phyloP scores from a whole-genome alignment of 2,888 invertebrate genomes.

The Ormyrus rosae region DNA sequence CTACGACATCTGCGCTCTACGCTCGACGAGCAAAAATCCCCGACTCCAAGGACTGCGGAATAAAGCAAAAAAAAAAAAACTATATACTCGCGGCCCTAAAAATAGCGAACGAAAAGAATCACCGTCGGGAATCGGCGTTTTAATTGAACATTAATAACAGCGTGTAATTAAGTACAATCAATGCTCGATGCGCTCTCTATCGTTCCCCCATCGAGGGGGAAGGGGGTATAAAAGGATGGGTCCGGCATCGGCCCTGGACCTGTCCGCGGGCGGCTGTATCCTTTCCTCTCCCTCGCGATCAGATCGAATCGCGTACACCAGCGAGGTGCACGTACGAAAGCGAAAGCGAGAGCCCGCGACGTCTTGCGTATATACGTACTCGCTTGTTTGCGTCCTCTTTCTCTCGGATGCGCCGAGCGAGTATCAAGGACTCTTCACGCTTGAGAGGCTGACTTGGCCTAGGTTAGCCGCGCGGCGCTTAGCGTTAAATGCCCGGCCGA shows the following conservation, averaged over 20 bases:
- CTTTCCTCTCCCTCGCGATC: neutral
- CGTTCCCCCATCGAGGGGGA: conserved; percentile 35
- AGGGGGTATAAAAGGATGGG: conserved; percentile 14
- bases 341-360: conserved; percentile 38
- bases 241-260: conserved; percentile 46
- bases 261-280: conserved; percentile 4
- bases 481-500: conserved; percentile 16
- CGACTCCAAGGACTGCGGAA: neutral
- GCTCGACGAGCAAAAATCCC: neutral
- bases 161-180: conserved; percentile 54
- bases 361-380: neutral
- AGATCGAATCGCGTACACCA: conserved; percentile 28
- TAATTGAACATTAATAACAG: conserved; percentile 57
- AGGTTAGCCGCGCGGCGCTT: conserved; percentile 58
- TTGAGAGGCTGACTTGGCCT: conserved; percentile 68
- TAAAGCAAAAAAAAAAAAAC: neutral
- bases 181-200: conserved; percentile 42
- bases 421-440: conserved; percentile 70
- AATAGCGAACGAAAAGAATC: neutral
- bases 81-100: neutral
- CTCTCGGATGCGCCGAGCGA: conserved; percentile 29
- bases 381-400: conserved; percentile 20
- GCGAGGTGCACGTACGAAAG: conserved; percentile 29
- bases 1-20: too few relatives aligned
- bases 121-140: conserved; percentile 45